These are phyloP conservation scores for Phymanthus crucifer DNA, from an alignment of 92 coral and sea anemone genomes.

Conservation along the genomic window DNA sequence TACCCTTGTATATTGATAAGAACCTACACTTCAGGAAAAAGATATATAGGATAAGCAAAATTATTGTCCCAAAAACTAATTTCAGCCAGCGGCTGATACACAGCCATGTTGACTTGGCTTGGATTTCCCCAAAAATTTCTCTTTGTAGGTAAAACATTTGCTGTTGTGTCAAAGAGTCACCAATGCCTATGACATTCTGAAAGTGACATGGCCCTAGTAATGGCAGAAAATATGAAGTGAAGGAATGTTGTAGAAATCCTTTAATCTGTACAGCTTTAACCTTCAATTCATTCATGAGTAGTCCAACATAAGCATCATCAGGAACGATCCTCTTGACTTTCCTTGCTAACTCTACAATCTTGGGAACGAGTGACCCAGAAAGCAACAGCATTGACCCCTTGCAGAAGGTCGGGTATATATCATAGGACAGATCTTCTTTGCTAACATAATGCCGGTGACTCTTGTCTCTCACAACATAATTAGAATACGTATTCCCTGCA, in stretches of 20 bases:
- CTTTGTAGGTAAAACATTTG: slow-evolving; percentile 67
- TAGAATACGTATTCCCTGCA: slow-evolving; percentile 72
- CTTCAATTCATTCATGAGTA: slow-evolving; percentile 53
- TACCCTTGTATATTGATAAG: background rate
- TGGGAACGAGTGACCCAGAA: slow-evolving; percentile 69
- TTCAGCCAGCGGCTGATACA: slow-evolving; percentile 12
- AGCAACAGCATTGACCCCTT: slow-evolving; percentile 76
- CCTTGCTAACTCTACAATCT: slow-evolving; percentile 55
- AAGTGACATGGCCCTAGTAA: slow-evolving; percentile 68
- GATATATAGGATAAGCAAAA: background rate
- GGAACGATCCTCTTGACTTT: slow-evolving; percentile 55
- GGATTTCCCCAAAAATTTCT: slow-evolving; percentile 3
- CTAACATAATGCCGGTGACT: slow-evolving; percentile 73
- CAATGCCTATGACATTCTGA: slow-evolving; percentile 59
- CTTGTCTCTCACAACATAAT: slow-evolving; percentile 58
- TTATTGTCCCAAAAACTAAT: background rate
- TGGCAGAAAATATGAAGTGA: slow-evolving; percentile 31
- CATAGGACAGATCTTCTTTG: slow-evolving; percentile 45
- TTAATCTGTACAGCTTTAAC: slow-evolving; percentile 52
- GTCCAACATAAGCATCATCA: slow-evolving; percentile 81
- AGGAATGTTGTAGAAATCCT: slow-evolving; percentile 53
- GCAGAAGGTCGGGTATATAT: slow-evolving; percentile 69
- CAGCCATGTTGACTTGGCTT: slow-evolving; percentile 1
- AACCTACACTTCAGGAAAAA: background rate
- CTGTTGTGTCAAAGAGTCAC: slow-evolving; percentile 70